Conservation (phyloP, 2,797 vertebrate genomes). For the Streptopelia turtur region DNA sequence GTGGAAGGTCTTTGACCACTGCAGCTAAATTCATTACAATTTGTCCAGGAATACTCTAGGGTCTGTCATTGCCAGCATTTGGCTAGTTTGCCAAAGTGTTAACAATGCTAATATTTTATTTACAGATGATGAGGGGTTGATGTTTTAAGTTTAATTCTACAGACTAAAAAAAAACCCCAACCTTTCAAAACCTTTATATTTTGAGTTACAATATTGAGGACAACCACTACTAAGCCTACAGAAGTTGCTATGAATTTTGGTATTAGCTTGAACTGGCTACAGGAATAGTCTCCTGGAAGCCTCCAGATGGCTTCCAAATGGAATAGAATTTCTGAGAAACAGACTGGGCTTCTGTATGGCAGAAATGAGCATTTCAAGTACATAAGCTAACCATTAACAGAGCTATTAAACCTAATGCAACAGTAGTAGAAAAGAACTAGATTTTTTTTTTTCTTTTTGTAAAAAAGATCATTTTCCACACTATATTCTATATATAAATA, state of each 20-base stretch:
- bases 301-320: background rate
- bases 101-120: background rate
- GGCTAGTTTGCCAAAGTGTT: background rate
- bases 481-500: slow-evolving; percentile 51
- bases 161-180: background rate
- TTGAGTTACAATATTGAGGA: background rate
- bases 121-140: background rate
- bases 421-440: slow-evolving; percentile 68
- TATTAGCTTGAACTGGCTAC: background rate
- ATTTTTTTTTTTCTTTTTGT: background rate
- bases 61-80: background rate
- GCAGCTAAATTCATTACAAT: background rate
- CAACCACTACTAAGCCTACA: background rate
- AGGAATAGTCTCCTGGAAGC: background rate
- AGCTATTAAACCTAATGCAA: slow-evolving; percentile 52
- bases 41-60: background rate
- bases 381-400: slow-evolving; percentile 57
- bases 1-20: background rate
- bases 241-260: background rate
- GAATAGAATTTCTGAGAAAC: slow-evolving; percentile 2
- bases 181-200: background rate
- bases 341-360: slow-evolving; percentile 67
- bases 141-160: background rate
- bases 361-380: slow-evolving; percentile 77
- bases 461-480: slow-evolving; percentile 61